phyloP scores from a whole-genome alignment of 2,888 invertebrate species.

The Dolichopus griseipennis region DNA sequence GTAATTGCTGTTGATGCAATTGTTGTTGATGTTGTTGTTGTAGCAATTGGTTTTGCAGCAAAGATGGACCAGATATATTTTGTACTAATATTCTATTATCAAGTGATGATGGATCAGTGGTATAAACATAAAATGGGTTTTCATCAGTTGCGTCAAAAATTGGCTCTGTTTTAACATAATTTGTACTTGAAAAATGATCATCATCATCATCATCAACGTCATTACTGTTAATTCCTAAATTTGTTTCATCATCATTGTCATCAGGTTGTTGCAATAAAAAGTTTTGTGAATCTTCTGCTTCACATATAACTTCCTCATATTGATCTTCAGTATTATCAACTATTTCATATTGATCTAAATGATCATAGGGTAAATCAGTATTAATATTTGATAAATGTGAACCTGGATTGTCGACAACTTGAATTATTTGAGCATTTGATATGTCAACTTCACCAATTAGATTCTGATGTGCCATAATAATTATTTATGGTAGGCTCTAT shows the following conservation, averaged over 20 bases:
- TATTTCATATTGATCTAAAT: slow-evolving; percentile 10
- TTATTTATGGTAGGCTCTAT: background rate
- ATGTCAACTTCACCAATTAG: slow-evolving; percentile 3
- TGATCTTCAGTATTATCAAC: slow-evolving; percentile 7
- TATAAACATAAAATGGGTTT: background rate
- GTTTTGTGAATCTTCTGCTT: background rate
- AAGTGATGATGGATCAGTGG: background rate
- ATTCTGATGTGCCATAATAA: background rate
- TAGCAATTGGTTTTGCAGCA: background rate
- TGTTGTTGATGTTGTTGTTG: slow-evolving; percentile 16
- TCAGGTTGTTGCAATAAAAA: slow-evolving; percentile 4
- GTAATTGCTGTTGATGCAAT: slow-evolving; percentile 20
- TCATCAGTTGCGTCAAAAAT: background rate
- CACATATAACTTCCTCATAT: slow-evolving; percentile 11
- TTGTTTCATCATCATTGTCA: background rate
- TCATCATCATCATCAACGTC: background rate
- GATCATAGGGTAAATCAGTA: background rate
- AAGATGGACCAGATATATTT: background rate
- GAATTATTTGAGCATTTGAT: slow-evolving; percentile 8
- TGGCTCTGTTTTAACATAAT: slow-evolving; percentile 3
- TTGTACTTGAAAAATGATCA: background rate
- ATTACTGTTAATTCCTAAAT: background rate
- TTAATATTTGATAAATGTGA: background rate
- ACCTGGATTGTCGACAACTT: slow-evolving; percentile 3
- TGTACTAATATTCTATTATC: background rate